Evolutionary conservation across 2,113 vertebrate species (phyloP), one percentile per base, ranked within the genome.

Genomic region (Myiopsitta monachus): DNA sequence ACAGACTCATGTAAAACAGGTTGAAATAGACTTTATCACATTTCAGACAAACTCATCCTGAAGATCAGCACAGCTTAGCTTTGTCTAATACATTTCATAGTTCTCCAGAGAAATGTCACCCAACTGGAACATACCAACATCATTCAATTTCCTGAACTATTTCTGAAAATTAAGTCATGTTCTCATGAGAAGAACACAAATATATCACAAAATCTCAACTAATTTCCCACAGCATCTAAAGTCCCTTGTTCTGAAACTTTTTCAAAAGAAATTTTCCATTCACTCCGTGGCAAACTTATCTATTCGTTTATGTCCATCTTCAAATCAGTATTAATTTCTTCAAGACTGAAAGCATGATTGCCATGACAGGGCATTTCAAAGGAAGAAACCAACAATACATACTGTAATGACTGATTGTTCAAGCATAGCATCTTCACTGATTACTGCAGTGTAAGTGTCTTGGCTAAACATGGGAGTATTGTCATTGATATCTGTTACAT

Each of bases 401-500:
- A 99, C 99, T 51, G 97, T 98, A 33, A 99, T 94, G 80, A 99
- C 97, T 0, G 98, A 94, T 63, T 98, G 99, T 26, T 99, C 99
- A 14, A 98, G 98, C 43, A 98, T 90, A 0, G 98, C 97, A 44
- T 99, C 99, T 96, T 99, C 99, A 51, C 98, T 98, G 97, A 99
- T 95, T 27, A 99, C 99, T 1, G 99, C 98, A 0, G 98, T 98
- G 94, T 99, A 99, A 33, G 98, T 97, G 46, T 97, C 97, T 67
- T 99, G 99, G 97, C 99, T 99, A 95, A 99, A 99, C 69, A 98
- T 83, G 0, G 99, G 99, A 23, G 92, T 97, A 95, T 99, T 99
- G 96, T 99, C 99, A 11, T 99, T 99, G 92, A 99, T 97, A 69
- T 99, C 99, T 0, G 99, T 99, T 77, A 99, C 97, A 24, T 99